Conservation (phyloP, 1,140 invertebrate species). For the Parapsyche elsis region DNA sequence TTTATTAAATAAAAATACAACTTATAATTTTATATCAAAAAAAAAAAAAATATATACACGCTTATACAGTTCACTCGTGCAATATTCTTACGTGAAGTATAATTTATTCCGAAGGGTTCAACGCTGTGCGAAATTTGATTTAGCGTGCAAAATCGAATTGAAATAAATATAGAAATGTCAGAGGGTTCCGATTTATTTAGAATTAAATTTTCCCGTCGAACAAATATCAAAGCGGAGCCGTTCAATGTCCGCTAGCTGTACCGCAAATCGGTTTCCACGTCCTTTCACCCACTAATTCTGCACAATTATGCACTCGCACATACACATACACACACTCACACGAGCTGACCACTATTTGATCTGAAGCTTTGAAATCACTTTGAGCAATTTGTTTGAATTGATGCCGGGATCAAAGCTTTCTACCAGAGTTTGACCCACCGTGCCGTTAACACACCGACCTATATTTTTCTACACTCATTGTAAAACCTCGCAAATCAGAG, state of each 20-base stretch:
- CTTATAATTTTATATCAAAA: no score
- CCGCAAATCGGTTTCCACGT: background rate
- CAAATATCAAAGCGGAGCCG: background rate
- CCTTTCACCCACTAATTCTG: background rate
- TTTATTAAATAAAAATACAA: no score
- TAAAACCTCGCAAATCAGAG: no score
- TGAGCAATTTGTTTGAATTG: background rate
- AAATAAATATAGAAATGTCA: slow-evolving; percentile 2
- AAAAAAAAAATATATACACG: no score
- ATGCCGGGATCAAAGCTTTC: background rate
- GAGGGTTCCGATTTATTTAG: background rate
- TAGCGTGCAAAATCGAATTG: background rate
- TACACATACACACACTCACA: background rate
- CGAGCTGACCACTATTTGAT: background rate
- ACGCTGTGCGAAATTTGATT: background rate
- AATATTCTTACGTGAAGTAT: background rate
- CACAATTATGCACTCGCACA: slow-evolving; percentile 7
- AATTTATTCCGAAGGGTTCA: background rate
- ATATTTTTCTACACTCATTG: no score
- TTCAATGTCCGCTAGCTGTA: background rate
- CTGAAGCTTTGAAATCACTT: background rate
- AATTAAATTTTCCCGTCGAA: slow-evolving; percentile 6
- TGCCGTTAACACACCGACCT: no score
- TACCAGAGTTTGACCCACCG: background rate
- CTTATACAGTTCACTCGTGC: background rate